These are phyloP conservation scores for Pteropus rufus DNA, from an alignment of 2,797 vertebrate species.

Conservation along the genomic window DNA sequence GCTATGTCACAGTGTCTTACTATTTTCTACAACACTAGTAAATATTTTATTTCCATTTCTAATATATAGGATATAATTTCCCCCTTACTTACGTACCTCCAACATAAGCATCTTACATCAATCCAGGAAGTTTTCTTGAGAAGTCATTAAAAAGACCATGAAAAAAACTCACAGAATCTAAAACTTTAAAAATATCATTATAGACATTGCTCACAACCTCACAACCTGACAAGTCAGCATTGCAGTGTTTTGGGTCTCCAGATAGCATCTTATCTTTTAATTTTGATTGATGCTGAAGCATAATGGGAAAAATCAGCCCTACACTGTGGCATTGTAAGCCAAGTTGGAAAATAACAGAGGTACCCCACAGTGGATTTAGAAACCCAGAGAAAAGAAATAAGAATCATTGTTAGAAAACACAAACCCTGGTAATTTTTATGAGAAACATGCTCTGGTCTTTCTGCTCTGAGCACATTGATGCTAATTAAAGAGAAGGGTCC, in stretches of 20 bases:
- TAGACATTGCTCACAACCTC: conserved; percentile 3
- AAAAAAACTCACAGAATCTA: neutral
- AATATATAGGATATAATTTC: neutral
- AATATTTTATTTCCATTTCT: conserved; percentile 25
- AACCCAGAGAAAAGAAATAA: neutral
- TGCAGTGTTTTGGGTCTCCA: conserved; percentile 2
- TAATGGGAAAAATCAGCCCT: conserved; percentile 49
- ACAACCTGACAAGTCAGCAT: conserved; percentile 29
- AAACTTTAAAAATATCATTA: conserved; percentile 6
- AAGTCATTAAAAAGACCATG: conserved; percentile 40
- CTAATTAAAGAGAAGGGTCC: neutral
- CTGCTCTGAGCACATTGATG: neutral
- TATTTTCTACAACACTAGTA: neutral
- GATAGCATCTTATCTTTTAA: conserved; percentile 17
- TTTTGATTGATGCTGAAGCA: conserved; percentile 1
- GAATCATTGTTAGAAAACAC: neutral
- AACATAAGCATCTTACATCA: conserved; percentile 11
- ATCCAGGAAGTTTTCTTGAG: conserved; percentile 15
- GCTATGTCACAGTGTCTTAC: neutral
- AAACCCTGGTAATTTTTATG: neutral
- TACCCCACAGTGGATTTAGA: conserved; percentile 46
- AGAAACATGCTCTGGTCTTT: neutral
- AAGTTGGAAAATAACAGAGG: conserved; percentile 39
- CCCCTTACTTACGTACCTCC: neutral
- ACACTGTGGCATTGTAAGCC: neutral